phyloP scores from a whole-genome alignment of 2,797 vertebrate species.

The Chanos chanos region DNA sequence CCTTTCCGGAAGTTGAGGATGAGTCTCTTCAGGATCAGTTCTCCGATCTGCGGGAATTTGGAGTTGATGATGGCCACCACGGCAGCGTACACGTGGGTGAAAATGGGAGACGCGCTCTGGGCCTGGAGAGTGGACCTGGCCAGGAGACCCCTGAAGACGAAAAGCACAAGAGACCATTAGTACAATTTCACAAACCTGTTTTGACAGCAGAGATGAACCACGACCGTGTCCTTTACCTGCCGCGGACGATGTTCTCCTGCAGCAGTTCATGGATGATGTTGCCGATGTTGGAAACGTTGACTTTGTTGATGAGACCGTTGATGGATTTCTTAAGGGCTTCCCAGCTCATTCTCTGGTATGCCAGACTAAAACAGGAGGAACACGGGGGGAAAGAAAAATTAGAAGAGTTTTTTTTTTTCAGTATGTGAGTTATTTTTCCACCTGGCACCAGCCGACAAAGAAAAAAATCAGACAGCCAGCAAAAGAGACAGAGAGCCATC shows the following conservation, averaged over 20 bases:
- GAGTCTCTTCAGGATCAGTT: conserved; percentile 92
- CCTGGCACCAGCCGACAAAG: no score
- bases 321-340: conserved; percentile 98
- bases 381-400: conserved; percentile 12
- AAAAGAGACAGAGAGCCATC: background rate
- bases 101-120: conserved; percentile 92
- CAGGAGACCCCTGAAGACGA: conserved; percentile 78
- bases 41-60: conserved; percentile 96
- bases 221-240: conserved; percentile 73
- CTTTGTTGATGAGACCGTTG: conserved; percentile 97
- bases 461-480: background rate
- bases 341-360: conserved; percentile 98
- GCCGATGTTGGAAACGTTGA: conserved; percentile 94
- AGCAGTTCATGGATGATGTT: conserved; percentile 96
- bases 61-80: conserved; percentile 97
- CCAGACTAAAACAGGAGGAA: conserved; percentile 73
- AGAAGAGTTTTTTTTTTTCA: no score
- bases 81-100: conserved; percentile 93
- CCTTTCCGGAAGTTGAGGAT: conserved; percentile 94
- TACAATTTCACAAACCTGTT: background rate
- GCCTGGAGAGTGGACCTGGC: conserved; percentile 90
- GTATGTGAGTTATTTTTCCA: no score
- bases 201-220: background rate
- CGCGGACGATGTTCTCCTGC: conserved; percentile 95
- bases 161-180: conserved; percentile 9